These are phyloP conservation scores for Calycopis cecrops DNA, from an alignment of 1,140 invertebrate species.

Conservation along the genomic window DNA sequence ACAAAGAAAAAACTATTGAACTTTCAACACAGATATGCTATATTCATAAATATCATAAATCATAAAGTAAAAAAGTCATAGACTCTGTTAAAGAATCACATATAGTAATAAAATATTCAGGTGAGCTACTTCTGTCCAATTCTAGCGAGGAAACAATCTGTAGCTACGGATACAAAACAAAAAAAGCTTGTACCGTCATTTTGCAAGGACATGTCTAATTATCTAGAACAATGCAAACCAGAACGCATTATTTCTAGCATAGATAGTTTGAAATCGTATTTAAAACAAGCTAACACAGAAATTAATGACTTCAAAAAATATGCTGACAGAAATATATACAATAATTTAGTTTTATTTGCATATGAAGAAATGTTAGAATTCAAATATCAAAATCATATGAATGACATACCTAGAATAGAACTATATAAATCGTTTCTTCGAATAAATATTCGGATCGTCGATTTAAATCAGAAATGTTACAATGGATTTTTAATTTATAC, in stretches of 20 bases:
- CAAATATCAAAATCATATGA: neutral
- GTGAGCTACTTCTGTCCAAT: neutral
- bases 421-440: slow-evolving; percentile 2
- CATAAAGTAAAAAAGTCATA: neutral
- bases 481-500: slow-evolving; percentile 9
- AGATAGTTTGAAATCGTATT: neutral
- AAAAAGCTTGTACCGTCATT: neutral
- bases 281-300: slow-evolving; percentile 6
- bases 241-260: neutral
- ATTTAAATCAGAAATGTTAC: neutral
- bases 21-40: neutral
- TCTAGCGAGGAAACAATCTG: too few relatives aligned
- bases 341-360: slow-evolving; percentile 7
- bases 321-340: slow-evolving; percentile 8
- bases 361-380: slow-evolving; percentile 15
- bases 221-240: neutral
- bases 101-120: neutral
- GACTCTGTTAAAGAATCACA: neutral
- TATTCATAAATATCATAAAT: neutral
- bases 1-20: neutral
- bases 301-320: neutral
- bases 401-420: neutral
- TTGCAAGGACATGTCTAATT: neutral
- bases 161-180: too few relatives aligned
- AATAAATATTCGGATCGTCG: too few relatives aligned